Evolutionary conservation across 1,140 invertebrate genomes (phyloP).

Genomic region (Orius insidiosus): DNA sequence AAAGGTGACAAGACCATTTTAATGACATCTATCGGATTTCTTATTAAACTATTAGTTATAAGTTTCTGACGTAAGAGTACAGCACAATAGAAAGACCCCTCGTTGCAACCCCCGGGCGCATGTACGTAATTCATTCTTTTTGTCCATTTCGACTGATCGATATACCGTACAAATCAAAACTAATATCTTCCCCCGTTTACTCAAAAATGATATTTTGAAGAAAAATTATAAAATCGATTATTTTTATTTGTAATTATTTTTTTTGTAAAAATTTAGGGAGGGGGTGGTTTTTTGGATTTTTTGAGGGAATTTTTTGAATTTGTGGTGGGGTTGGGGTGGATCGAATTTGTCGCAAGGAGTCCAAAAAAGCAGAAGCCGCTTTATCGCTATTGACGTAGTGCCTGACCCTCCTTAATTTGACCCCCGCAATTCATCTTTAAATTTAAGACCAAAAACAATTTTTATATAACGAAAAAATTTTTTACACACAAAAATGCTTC

Average conservation of each 20-base stretch:
- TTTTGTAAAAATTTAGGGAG: no score
- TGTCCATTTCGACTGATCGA: slow-evolving; percentile 9
- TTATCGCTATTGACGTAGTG: slow-evolving; percentile 19
- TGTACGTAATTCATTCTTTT: slow-evolving; percentile 15
- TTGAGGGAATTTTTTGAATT: no score
- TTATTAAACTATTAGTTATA: neutral
- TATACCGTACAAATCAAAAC: slow-evolving; percentile 12
- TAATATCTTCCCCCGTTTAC: neutral
- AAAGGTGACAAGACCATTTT: no score
- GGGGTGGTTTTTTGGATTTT: no score
- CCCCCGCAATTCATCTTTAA: neutral
- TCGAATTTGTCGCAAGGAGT: neutral
- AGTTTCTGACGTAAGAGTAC: neutral
- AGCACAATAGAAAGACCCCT: neutral
- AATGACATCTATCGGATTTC: neutral
- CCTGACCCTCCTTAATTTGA: slow-evolving; percentile 19
- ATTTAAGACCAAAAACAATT: no score
- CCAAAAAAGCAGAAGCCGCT: neutral
- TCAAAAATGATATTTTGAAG: no score
- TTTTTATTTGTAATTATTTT: no score
- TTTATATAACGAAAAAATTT: no score
- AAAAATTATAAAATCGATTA: no score
- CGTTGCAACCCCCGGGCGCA: slow-evolving; percentile 1
- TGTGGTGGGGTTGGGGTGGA: neutral
- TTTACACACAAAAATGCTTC: no score